Conservation (phyloP, 2,113 vertebrate species). For the Platichthys stellatus region DNA sequence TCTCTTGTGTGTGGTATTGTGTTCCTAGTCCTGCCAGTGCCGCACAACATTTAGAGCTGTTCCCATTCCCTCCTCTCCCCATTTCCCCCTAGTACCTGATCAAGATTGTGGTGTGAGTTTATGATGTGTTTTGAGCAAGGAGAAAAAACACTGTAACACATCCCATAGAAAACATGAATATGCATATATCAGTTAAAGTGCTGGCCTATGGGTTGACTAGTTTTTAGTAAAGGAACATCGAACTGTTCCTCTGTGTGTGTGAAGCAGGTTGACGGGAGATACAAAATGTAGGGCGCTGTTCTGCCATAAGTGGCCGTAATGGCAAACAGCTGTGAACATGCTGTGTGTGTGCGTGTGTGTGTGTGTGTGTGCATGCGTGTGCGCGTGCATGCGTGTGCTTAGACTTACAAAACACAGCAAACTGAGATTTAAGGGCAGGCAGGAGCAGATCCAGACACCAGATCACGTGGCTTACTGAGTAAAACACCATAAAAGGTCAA, state of each 20-base stretch:
- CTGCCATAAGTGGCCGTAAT: slow-evolving; percentile 73
- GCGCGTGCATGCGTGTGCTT: not conserved
- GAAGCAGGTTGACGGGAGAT: slow-evolving; percentile 63
- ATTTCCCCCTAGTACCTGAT: too few relatives aligned
- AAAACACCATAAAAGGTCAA: slow-evolving; percentile 74
- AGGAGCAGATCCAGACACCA: slow-evolving; percentile 45
- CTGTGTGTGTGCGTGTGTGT: slow-evolving; percentile 23
- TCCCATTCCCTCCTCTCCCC: too few relatives aligned
- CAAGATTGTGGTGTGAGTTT: too few relatives aligned
- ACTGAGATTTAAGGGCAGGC: slow-evolving; percentile 53
- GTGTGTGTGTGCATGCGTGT: not conserved
- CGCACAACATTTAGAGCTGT: too few relatives aligned
- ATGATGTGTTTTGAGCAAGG: too few relatives aligned
- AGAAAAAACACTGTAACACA: not conserved
- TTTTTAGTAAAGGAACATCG: not conserved
- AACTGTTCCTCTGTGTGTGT: slow-evolving; percentile 23
- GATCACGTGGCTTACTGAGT: slow-evolving; percentile 30
- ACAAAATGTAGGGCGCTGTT: slow-evolving; percentile 64
- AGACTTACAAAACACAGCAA: slow-evolving; percentile 32
- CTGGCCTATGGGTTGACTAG: not conserved
- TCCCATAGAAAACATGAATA: not conserved
- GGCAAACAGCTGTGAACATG: slow-evolving; percentile 77
- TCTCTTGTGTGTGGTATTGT: too few relatives aligned
- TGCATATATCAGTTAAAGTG: not conserved
- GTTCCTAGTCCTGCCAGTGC: too few relatives aligned